Evolutionary conservation across 1,140 invertebrate species (phyloP).

Genomic region (Bombus sibiricus): DNA sequence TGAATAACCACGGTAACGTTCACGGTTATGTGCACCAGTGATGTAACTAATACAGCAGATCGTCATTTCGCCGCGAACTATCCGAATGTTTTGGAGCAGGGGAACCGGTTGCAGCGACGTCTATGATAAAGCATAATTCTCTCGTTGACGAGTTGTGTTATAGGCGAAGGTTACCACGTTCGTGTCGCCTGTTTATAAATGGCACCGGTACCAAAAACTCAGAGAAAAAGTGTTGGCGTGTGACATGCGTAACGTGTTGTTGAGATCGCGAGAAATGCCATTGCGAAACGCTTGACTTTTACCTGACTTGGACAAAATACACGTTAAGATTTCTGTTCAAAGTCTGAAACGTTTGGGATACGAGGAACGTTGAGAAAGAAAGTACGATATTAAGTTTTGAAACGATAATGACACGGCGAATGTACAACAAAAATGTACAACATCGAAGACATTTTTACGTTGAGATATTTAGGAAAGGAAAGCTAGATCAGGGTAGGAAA

Average conservation of each 20-base stretch:
- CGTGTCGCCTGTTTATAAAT: not conserved
- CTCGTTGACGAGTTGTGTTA: conserved; percentile 12
- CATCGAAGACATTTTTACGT: too few relatives aligned
- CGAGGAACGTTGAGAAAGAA: too few relatives aligned
- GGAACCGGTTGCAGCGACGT: conserved; percentile 25
- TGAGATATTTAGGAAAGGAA: too few relatives aligned
- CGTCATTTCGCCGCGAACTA: not conserved
- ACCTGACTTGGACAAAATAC: not conserved
- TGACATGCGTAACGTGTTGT: not conserved
- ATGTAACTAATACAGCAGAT: not conserved
- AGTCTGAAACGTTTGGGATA: too few relatives aligned
- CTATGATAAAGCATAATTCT: conserved; percentile 38
- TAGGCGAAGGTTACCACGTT: conserved; percentile 42
- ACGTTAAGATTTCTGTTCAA: not conserved
- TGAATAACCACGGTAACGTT: not conserved
- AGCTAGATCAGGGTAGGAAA: too few relatives aligned
- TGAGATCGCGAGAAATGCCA: not conserved
- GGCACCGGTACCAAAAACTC: conserved; percentile 8
- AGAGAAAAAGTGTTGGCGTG: not conserved
- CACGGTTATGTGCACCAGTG: not conserved
- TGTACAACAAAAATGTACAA: too few relatives aligned
- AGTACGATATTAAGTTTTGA: too few relatives aligned
- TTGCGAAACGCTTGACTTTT: not conserved
- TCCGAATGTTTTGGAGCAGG: conserved; percentile 14
- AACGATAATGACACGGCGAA: too few relatives aligned